phyloP scores from a whole-genome alignment of 2,113 vertebrate species.

The Urocynchramus pylzowi region DNA sequence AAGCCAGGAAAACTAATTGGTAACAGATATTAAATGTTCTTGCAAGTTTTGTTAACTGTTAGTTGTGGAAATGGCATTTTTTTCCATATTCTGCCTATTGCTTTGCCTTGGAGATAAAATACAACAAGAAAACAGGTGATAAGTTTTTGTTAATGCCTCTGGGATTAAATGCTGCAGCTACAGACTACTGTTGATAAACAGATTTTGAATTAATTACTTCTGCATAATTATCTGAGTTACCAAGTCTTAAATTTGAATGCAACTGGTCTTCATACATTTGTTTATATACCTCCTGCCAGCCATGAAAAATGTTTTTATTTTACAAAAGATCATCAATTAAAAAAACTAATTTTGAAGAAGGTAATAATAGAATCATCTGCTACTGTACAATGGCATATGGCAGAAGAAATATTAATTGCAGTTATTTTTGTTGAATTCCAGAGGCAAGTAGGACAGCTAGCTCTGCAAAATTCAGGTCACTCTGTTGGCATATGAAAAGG shows the following conservation, averaged over 20 bases:
- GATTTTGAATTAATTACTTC: conserved; percentile 81
- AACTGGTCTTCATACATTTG: conserved; percentile 52
- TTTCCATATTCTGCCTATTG: conserved; percentile 57
- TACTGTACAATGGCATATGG: conserved; percentile 10
- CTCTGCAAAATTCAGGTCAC: conserved; percentile 31
- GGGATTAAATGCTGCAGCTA: conserved; percentile 70
- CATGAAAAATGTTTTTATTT: conserved; percentile 7
- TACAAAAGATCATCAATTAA: background rate
- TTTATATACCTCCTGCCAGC: conserved; percentile 40
- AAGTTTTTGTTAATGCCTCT: conserved; percentile 76
- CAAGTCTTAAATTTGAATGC: conserved; percentile 63
- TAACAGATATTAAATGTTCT: conserved; percentile 66
- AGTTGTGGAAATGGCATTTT: conserved; percentile 51
- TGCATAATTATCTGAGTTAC: conserved; percentile 74
- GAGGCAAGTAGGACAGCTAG: conserved; percentile 3
- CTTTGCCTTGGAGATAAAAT: conserved; percentile 70
- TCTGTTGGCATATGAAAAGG: background rate
- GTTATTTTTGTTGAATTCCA: conserved; percentile 45
- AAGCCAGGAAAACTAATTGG: conserved; percentile 60
- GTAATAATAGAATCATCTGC: conserved; percentile 44
- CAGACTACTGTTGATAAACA: conserved; percentile 77
- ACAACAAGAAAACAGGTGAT: conserved; percentile 72
- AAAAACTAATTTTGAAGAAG: conserved; percentile 38
- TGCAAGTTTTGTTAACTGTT: conserved; percentile 57
- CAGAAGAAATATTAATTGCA: conserved; percentile 19